These are phyloP conservation scores for Scleropages formosus DNA, from an alignment of 2,797 vertebrate species.

Conservation along the genomic window DNA sequence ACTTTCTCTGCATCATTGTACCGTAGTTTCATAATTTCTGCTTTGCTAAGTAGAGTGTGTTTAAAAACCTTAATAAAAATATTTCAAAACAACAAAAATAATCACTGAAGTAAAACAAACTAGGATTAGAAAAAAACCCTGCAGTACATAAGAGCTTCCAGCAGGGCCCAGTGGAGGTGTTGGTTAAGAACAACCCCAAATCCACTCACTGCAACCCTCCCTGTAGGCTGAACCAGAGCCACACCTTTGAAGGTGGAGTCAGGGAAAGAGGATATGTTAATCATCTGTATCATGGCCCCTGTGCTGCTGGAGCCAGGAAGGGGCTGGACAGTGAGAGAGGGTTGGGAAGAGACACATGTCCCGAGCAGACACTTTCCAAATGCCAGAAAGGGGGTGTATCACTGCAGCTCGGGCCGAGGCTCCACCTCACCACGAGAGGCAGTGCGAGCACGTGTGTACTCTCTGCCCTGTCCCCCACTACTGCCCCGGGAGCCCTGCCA, in stretches of 20 bases:
- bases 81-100: background rate
- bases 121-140: background rate
- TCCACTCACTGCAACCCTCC: too few relatives aligned
- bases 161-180: constrained; percentile 1
- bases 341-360: too few relatives aligned
- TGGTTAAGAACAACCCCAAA: too few relatives aligned
- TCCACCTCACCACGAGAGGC: constrained; percentile 89
- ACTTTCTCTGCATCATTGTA: too few relatives aligned
- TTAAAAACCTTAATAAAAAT: background rate
- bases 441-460: constrained; percentile 90
- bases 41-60: background rate
- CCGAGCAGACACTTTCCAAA: background rate
- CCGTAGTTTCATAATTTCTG: too few relatives aligned
- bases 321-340: background rate
- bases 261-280: background rate
- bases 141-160: background rate
- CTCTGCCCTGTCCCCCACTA: constrained; percentile 71
- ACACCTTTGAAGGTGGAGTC: background rate
- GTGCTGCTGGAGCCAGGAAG: background rate
- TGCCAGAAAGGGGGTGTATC: constrained; percentile 39
- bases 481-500: constrained; percentile 69
- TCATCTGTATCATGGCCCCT: background rate
- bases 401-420: constrained; percentile 81
- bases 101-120: constrained; percentile 7
- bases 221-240: background rate